These are phyloP conservation scores for Polyploca ridens DNA, from an alignment of 2,888 invertebrate species.

Conservation along the genomic window DNA sequence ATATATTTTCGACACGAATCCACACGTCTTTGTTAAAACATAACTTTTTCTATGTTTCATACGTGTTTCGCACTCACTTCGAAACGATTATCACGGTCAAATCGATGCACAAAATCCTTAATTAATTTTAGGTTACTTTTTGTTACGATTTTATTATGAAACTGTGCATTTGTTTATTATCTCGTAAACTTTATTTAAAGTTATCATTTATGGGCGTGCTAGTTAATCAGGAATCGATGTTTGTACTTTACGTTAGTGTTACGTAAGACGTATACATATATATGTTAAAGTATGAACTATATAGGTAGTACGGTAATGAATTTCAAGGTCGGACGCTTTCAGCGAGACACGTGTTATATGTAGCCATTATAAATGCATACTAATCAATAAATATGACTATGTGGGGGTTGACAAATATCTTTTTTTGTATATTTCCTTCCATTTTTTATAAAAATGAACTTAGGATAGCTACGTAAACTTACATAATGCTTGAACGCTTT, in stretches of 20 bases:
- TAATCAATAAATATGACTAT: slow-evolving; percentile 35
- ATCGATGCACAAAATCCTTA: slow-evolving; percentile 32
- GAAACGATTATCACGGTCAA: slow-evolving; percentile 62
- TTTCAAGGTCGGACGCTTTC: slow-evolving; percentile 74
- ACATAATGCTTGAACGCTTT: not conserved
- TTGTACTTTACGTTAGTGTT: slow-evolving; percentile 61
- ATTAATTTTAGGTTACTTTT: slow-evolving; percentile 69
- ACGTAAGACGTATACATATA: slow-evolving; percentile 59
- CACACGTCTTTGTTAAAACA: slow-evolving; percentile 74
- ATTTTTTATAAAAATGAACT: not conserved
- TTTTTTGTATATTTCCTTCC: not conserved
- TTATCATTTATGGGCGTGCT: slow-evolving; percentile 53
- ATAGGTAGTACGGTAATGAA: slow-evolving; percentile 46
- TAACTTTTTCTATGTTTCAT: slow-evolving; percentile 72
- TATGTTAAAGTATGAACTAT: slow-evolving; percentile 50
- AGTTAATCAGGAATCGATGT: slow-evolving; percentile 60
- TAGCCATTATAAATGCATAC: slow-evolving; percentile 45
- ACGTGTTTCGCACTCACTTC: slow-evolving; percentile 56
- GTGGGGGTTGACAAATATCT: slow-evolving; percentile 22
- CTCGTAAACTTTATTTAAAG: slow-evolving; percentile 55
- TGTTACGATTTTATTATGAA: slow-evolving; percentile 39
- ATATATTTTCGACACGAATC: slow-evolving; percentile 75
- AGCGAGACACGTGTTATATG: slow-evolving; percentile 49
- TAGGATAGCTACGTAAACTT: not conserved
- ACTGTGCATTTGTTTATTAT: slow-evolving; percentile 37